Evolutionary conservation across 2,113 vertebrate species (phyloP).

Genomic region (Corvus hawaiiensis): DNA sequence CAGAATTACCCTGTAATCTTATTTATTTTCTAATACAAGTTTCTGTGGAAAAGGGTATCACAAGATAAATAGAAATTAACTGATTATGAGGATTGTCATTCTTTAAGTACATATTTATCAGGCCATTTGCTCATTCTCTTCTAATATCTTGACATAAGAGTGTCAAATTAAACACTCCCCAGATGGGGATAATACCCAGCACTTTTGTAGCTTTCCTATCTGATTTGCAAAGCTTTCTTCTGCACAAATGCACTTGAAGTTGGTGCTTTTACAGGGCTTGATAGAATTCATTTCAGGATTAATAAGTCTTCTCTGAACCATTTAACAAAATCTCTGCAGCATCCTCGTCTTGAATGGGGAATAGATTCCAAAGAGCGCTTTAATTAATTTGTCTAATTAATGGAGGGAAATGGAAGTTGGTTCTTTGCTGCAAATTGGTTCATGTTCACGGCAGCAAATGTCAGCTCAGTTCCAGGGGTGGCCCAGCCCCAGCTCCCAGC

Average conservation of each 20-base stretch:
- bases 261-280: slow-evolving; percentile 19
- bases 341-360: not conserved
- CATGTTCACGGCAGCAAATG: slow-evolving; percentile 30
- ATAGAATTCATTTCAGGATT: slow-evolving; percentile 35
- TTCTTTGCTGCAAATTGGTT: not conserved
- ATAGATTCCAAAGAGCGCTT: not conserved
- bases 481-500: not conserved
- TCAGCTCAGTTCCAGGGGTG: slow-evolving; percentile 22
- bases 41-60: slow-evolving; percentile 37
- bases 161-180: slow-evolving; percentile 50
- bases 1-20: slow-evolving; percentile 47
- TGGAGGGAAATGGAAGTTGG: not conserved
- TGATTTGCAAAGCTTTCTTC: slow-evolving; percentile 57
- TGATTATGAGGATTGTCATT: slow-evolving; percentile 46
- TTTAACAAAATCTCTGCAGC: slow-evolving; percentile 37
- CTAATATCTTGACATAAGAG: slow-evolving; percentile 53
- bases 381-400: slow-evolving; percentile 65
- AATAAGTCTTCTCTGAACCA: slow-evolving; percentile 50
- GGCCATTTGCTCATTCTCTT: slow-evolving; percentile 43
- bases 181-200: slow-evolving; percentile 45
- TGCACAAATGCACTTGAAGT: slow-evolving; percentile 30
- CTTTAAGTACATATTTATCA: slow-evolving; percentile 57
- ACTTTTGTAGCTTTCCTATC: slow-evolving; percentile 31
- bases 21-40: slow-evolving; percentile 41
- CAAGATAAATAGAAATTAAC: slow-evolving; percentile 56